phyloP scores from a whole-genome alignment of 2,113 vertebrate genomes.

The Pseudonaja textilis region DNA sequence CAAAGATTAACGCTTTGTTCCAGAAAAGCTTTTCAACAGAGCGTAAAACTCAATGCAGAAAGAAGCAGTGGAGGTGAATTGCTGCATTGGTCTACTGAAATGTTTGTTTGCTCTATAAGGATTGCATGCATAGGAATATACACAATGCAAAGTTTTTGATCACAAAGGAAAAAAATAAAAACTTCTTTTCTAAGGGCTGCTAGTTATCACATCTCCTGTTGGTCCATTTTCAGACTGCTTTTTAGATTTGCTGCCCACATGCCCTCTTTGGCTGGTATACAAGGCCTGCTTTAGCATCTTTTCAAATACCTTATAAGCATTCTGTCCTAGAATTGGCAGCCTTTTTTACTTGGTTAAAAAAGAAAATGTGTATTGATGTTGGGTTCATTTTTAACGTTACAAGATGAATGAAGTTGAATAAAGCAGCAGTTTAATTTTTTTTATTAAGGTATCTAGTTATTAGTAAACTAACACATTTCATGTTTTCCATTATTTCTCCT shows the following conservation, averaged over 20 bases:
- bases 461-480: background rate
- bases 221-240: conserved; percentile 5
- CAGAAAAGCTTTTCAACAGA: background rate
- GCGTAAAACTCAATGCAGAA: background rate
- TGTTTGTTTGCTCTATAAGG: background rate
- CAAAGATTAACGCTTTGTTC: background rate
- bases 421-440: background rate
- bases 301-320: conserved; percentile 19
- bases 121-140: background rate
- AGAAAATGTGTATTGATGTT: background rate
- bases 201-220: conserved; percentile 18
- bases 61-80: background rate
- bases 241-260: background rate
- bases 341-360: conserved; percentile 30
- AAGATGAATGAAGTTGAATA: background rate
- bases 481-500: conserved; percentile 16
- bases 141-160: background rate
- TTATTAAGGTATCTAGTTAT: conserved; percentile 1
- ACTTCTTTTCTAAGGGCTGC: background rate
- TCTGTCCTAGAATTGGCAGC: background rate
- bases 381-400: conserved; percentile 7
- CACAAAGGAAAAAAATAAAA: background rate
- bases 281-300: conserved; percentile 5
- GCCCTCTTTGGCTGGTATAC: background rate
- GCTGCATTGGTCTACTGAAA: conserved; percentile 12